phyloP scores from a whole-genome alignment of 23 tunicate genomes.

The Halocynthia roretzi region DNA sequence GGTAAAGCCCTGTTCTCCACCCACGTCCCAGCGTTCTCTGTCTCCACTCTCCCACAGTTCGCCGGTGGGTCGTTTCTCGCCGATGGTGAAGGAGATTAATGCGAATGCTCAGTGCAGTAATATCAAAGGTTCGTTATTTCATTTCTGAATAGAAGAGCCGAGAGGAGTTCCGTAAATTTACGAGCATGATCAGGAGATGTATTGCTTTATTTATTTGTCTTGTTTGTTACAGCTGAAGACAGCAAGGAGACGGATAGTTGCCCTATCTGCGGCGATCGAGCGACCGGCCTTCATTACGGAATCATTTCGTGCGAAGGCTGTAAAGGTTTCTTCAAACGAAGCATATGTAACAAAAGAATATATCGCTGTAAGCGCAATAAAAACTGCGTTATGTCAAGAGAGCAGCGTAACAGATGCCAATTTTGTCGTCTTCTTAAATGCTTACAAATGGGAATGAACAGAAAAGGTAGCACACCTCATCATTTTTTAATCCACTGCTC shows the following conservation, averaged over 20 bases:
- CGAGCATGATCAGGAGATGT: no score
- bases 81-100: no score
- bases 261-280: slow-evolving; percentile 85
- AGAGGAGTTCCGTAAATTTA: no score
- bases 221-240: slow-evolving; percentile 36
- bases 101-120: no score
- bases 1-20: slow-evolving; percentile 31
- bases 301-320: slow-evolving; percentile 97
- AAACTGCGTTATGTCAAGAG: slow-evolving; percentile 90
- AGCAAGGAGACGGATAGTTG: slow-evolving; percentile 76
- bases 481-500: neutral
- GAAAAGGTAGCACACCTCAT: slow-evolving; percentile 49
- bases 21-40: slow-evolving; percentile 16
- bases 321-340: slow-evolving; percentile 97
- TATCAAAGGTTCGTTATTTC: no score
- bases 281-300: slow-evolving; percentile 94
- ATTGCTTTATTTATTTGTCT: no score
- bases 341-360: slow-evolving; percentile 85
- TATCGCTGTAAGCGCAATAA: slow-evolving; percentile 79
- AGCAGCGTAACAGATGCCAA: slow-evolving; percentile 86
- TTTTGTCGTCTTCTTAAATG: slow-evolving; percentile 84
- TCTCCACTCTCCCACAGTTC: slow-evolving; percentile 36
- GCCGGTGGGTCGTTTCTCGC: slow-evolving; percentile 1
- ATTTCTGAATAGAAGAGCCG: no score
- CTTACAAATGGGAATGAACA: slow-evolving; percentile 92